These are phyloP conservation scores for Eustalomyia histrio DNA, from an alignment of 2,888 invertebrate genomes.

Conservation along the genomic window DNA sequence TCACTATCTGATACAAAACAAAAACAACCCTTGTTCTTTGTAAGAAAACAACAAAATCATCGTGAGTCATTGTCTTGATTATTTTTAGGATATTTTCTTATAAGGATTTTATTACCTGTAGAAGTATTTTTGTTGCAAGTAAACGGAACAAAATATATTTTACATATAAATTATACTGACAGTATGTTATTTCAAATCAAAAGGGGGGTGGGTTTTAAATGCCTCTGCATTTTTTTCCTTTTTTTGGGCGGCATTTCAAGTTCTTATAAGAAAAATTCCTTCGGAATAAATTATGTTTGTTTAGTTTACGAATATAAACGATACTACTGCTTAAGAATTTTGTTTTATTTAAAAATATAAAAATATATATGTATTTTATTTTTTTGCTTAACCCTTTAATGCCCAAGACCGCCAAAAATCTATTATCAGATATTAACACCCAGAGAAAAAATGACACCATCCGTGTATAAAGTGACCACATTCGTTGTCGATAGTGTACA, in stretches of 20 bases:
- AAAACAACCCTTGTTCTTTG: slow-evolving; percentile 20
- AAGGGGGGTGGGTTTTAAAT: slow-evolving; percentile 33
- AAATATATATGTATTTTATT: too few relatives aligned
- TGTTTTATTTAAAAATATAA: too few relatives aligned
- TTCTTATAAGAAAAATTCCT: slow-evolving; percentile 41
- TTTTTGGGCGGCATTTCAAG: background rate
- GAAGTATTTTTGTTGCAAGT: background rate
- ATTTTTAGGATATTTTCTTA: slow-evolving; percentile 34
- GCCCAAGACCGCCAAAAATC: too few relatives aligned
- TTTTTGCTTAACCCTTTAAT: too few relatives aligned
- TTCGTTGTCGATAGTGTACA: too few relatives aligned
- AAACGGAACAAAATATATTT: background rate
- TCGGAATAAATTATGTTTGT: too few relatives aligned
- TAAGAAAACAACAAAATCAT: slow-evolving; percentile 7
- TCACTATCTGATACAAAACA: slow-evolving; percentile 1
- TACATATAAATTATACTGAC: background rate
- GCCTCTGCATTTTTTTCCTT: slow-evolving; percentile 3
- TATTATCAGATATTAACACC: too few relatives aligned
- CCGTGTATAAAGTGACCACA: too few relatives aligned
- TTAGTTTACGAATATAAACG: too few relatives aligned
- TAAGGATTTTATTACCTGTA: slow-evolving; percentile 41
- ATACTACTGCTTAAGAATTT: too few relatives aligned
- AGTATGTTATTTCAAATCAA: background rate
- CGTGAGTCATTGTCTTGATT: slow-evolving; percentile 40
- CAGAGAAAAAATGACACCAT: too few relatives aligned